Conservation (phyloP, 2,888 invertebrate species). For the Tipula lateralis region DNA sequence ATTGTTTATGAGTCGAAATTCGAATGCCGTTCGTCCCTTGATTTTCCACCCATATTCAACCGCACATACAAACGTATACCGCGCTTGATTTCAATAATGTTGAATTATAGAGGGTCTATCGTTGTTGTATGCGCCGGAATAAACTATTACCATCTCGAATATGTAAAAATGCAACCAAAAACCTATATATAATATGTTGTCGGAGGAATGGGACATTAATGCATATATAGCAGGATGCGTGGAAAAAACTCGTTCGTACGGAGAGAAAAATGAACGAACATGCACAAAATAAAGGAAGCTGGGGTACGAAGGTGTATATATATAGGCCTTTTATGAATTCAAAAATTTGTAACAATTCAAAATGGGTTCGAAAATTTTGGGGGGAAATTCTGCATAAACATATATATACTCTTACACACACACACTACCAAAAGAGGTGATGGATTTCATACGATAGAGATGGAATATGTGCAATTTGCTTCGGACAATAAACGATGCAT, state of each 20-base stretch:
- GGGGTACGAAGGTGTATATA: background rate
- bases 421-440: background rate
- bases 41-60: background rate
- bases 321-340: background rate
- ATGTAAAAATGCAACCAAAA: background rate
- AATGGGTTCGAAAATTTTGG: background rate
- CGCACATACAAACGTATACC: background rate
- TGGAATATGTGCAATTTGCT: background rate
- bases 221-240: background rate
- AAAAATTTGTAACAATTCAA: background rate
- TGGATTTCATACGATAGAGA: background rate
- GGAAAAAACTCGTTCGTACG: background rate
- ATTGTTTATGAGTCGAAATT: no score
- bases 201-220: background rate
- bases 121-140: background rate
- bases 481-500: conserved; percentile 2
- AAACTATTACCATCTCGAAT: background rate
- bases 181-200: background rate
- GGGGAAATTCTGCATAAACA: background rate
- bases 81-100: background rate
- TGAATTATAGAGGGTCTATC: background rate
- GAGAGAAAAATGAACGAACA: background rate
- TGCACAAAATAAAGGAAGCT: background rate
- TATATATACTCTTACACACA: background rate
- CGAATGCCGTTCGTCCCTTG: no score